These are phyloP conservation scores for Caenorhabditis macrosperma DNA, from an alignment of 2,888 invertebrate species.

Conservation along the genomic window DNA sequence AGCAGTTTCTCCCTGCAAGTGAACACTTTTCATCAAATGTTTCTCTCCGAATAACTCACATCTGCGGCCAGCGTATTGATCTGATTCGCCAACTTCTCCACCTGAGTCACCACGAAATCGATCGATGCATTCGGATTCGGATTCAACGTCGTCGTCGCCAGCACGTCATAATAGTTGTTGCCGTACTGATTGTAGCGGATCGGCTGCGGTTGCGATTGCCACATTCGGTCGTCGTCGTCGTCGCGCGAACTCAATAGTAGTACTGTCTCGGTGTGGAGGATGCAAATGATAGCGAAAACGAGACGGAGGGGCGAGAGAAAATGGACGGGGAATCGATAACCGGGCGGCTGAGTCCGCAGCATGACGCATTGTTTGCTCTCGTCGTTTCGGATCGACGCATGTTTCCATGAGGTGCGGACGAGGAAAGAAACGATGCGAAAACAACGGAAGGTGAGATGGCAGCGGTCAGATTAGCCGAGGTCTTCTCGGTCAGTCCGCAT, in stretches of 20 bases:
- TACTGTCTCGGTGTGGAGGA: neutral
- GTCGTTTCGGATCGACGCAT: constrained; percentile 26
- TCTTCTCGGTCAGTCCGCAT: constrained; percentile 1
- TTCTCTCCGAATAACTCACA: constrained; percentile 61
- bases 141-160: constrained; percentile 39
- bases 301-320: constrained; percentile 14
- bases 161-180: constrained; percentile 22
- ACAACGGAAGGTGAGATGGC: constrained; percentile 14
- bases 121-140: constrained; percentile 69
- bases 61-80: constrained; percentile 43
- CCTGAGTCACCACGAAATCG: constrained; percentile 70
- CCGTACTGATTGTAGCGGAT: constrained; percentile 38
- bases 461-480: constrained; percentile 38
- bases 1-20: constrained; percentile 60
- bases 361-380: constrained; percentile 57
- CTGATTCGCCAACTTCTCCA: constrained; percentile 45
- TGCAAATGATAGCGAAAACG: constrained; percentile 13
- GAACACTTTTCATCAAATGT: too few species aligned
- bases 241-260: constrained; percentile 6
- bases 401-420: constrained; percentile 38
- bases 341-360: constrained; percentile 40
- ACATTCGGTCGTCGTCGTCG: constrained; percentile 12
- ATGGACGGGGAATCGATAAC: constrained; percentile 37
- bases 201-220: constrained; percentile 42
- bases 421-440: neutral